These are phyloP conservation scores for Sclerodermus sp. DNA, from an alignment of 2,888 invertebrate species.

Conservation along the genomic window DNA sequence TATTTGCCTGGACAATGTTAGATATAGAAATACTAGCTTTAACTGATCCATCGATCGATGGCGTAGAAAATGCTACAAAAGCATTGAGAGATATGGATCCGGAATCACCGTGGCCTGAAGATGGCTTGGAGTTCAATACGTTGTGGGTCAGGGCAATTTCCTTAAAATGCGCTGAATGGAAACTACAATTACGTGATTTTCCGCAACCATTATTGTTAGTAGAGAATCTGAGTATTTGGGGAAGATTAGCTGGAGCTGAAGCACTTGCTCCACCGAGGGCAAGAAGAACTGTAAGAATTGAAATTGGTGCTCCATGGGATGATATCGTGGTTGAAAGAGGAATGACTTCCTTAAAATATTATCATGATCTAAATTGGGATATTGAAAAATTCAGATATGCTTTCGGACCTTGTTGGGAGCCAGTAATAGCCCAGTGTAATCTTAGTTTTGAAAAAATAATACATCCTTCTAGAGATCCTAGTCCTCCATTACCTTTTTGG, in stretches of 20 bases:
- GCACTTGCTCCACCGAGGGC: constrained; percentile 78
- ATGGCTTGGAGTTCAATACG: constrained; percentile 84
- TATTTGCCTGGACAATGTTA: constrained; percentile 86
- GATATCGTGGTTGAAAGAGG: constrained; percentile 80
- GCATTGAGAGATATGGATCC: constrained; percentile 81
- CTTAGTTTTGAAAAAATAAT: constrained; percentile 85
- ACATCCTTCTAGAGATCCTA: constrained; percentile 88
- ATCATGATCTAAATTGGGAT: constrained; percentile 96
- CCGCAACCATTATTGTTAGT: constrained; percentile 90
- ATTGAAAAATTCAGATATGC: constrained; percentile 87
- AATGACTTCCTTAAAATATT: constrained; percentile 95
- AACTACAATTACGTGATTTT: constrained; percentile 88
- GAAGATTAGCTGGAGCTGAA: constrained; percentile 88
- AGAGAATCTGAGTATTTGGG: constrained; percentile 83
- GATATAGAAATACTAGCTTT: constrained; percentile 73
- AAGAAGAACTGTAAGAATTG: constrained; percentile 74
- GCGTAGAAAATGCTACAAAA: constrained; percentile 72
- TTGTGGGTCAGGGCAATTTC: constrained; percentile 91
- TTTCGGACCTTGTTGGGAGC: constrained; percentile 99
- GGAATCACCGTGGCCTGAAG: constrained; percentile 91
- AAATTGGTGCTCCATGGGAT: constrained; percentile 85
- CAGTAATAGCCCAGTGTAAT: constrained; percentile 89
- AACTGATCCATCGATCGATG: constrained; percentile 87
- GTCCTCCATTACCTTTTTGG: constrained; percentile 94
- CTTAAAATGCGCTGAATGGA: constrained; percentile 82